Conservation (phyloP, 2,113 vertebrate species). For the Leptodactylus fuscus region DNA sequence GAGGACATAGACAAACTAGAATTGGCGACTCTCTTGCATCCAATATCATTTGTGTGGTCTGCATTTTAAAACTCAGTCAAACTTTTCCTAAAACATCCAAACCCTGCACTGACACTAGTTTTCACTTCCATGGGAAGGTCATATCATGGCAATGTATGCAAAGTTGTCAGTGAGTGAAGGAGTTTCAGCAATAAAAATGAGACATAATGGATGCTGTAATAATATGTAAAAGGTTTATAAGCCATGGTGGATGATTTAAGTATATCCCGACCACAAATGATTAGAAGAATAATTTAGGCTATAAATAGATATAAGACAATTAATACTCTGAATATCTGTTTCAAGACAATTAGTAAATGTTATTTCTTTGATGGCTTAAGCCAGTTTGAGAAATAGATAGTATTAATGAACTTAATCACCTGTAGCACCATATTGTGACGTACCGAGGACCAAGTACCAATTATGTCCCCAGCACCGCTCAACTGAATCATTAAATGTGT, state of each 20-base stretch:
- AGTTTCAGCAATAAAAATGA: neutral
- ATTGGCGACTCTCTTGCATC: too few relatives aligned
- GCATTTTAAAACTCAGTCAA: too few relatives aligned
- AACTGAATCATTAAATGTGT: neutral
- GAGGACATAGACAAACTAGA: too few relatives aligned
- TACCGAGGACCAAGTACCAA: slow-evolving; percentile 19
- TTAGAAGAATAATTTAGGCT: neutral
- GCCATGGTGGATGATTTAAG: neutral
- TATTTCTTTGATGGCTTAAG: slow-evolving; percentile 9
- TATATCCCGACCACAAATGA: neutral
- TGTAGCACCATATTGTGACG: neutral
- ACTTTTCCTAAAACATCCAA: too few relatives aligned
- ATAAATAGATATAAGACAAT: neutral
- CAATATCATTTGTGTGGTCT: too few relatives aligned
- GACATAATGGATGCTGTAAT: neutral
- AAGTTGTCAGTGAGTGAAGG: neutral
- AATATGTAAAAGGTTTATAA: slow-evolving; percentile 23
- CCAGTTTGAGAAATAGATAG: slow-evolving; percentile 14
- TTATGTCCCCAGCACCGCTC: neutral
- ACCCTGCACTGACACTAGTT: neutral
- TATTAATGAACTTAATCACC: slow-evolving; percentile 40
- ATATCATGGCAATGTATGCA: neutral
- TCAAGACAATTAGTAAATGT: slow-evolving; percentile 8
- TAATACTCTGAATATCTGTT: slow-evolving; percentile 9
- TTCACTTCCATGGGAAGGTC: slow-evolving; percentile 12